Conservation (phyloP, 1,140 invertebrate genomes). For the Drosophila parabipectinata region DNA sequence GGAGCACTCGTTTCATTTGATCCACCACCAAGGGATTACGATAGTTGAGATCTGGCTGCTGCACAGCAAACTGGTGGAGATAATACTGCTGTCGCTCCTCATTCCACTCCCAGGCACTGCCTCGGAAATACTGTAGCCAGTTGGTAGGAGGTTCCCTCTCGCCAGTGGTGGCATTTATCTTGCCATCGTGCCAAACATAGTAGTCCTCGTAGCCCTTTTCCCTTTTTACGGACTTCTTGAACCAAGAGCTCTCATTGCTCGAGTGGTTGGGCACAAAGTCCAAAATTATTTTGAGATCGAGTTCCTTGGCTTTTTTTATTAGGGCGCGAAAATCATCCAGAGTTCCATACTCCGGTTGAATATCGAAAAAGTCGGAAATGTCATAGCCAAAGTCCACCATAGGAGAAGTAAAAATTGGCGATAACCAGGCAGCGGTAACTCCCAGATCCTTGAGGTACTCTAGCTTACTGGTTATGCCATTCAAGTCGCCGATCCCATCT, state of each 20-base stretch:
- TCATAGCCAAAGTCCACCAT: constrained; percentile 89
- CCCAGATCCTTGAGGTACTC: constrained; percentile 86
- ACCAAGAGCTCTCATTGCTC: constrained; percentile 89
- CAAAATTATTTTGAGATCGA: constrained; percentile 77
- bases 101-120: constrained; percentile 87
- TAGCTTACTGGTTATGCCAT: constrained; percentile 85
- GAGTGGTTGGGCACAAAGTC: constrained; percentile 89
- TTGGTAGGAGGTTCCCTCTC: constrained; percentile 86
- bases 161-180: constrained; percentile 45
- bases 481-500: constrained; percentile 88
- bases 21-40: constrained; percentile 86
- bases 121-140: constrained; percentile 87
- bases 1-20: constrained; percentile 85
- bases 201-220: constrained; percentile 87
- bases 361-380: constrained; percentile 88
- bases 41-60: constrained; percentile 90
- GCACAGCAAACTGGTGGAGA: constrained; percentile 87
- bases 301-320: constrained; percentile 84
- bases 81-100: constrained; percentile 87
- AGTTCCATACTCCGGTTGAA: constrained; percentile 89
- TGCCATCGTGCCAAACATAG: constrained; percentile 87
- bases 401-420: constrained; percentile 88
- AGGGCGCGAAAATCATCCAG: constrained; percentile 88
- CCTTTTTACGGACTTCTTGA: constrained; percentile 86
- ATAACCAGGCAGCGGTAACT: constrained; percentile 88